phyloP scores from a whole-genome alignment of 2,113 vertebrate species.

The Chaetodon auriga region DNA sequence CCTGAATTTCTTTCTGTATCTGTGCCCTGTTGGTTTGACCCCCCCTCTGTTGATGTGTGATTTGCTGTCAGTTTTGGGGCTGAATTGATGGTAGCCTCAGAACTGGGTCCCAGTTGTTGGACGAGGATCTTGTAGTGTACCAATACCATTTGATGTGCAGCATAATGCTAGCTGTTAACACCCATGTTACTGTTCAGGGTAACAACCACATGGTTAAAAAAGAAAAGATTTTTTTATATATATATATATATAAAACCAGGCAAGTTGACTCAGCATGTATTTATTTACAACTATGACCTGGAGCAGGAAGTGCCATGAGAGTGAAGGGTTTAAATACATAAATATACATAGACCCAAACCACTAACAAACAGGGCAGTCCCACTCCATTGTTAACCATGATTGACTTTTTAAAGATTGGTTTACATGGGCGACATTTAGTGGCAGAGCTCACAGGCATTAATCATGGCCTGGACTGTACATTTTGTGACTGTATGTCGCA shows the following conservation, averaged over 20 bases:
- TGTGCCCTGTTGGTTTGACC: constrained; percentile 52
- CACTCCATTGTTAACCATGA: constrained; percentile 40
- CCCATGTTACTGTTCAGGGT: not conserved
- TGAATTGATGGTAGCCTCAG: constrained; percentile 26
- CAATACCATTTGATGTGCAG: not conserved
- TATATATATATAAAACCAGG: constrained; percentile 6
- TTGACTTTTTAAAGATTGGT: not conserved
- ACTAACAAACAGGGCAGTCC: constrained; percentile 27
- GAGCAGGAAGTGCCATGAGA: constrained; percentile 25
- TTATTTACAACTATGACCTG: constrained; percentile 19
- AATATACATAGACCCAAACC: constrained; percentile 17
- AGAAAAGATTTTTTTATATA: not conserved
- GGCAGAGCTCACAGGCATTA: constrained; percentile 20
- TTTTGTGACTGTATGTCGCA: constrained; percentile 11
- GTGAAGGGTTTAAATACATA: constrained; percentile 37
- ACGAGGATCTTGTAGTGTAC: constrained; percentile 7
- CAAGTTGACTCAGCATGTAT: constrained; percentile 13
- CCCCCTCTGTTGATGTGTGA: constrained; percentile 48
- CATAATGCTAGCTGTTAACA: constrained; percentile 11
- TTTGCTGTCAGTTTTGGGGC: constrained; percentile 54
- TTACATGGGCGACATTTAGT: constrained; percentile 44
- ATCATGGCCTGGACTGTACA: constrained; percentile 11
- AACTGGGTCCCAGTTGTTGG: constrained; percentile 7
- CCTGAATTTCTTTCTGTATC: constrained; percentile 41
- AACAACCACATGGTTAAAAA: constrained; percentile 13